Evolutionary conservation across 2,113 vertebrate genomes (phyloP), one percentile per base, ranked within the genome.

Genomic region (Poicephalus meyeri): DNA sequence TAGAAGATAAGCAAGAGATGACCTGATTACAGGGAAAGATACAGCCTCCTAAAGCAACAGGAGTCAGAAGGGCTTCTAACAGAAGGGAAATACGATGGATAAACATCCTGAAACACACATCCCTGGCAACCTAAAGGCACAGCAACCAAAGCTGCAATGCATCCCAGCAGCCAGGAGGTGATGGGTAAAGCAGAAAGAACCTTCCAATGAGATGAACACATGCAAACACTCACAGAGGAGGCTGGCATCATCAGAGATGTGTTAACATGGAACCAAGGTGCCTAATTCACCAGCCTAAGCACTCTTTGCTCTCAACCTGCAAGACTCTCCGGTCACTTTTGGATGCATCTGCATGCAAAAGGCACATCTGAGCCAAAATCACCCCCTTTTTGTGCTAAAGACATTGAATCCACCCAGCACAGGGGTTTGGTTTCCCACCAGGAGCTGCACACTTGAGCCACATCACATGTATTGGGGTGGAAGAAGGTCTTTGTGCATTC

Each of bases 31-130:
- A 46, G 56, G 53, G 24, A 56, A 29, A 79, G 69, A 55, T 5
- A 5, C 0, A 10, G 35, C 23, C 20, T 50, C 26, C 41, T n/a
- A 21, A 24, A 0, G 17, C 46, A 33, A 17, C 11, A 7, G 55
- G n/a, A 28, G 56, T 35, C 33, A 10, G 61, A 1, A 21, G 33
- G 23, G 8, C 41, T 63, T 37, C 55, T 61, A 26, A 44, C 13
- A 21, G 33, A 26, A 60, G 25, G 65, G 78, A 72, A 61, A 8
- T 2, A 4, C 0, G 1, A 3, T 2, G 33, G 52, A 31, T 31
- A 76, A 77, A 68, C 35, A 46, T 11, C 60, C 53, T 7, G 11
- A 44, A 61, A 21, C n/a, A 47, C 26, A 8, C 2, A 6, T 6
- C 76, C 46, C 58, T 16, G 28, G 26, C 49, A 18, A 71, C 31